Evolutionary conservation across 2,113 vertebrate genomes (phyloP).

Genomic region (Motacilla alba): DNA sequence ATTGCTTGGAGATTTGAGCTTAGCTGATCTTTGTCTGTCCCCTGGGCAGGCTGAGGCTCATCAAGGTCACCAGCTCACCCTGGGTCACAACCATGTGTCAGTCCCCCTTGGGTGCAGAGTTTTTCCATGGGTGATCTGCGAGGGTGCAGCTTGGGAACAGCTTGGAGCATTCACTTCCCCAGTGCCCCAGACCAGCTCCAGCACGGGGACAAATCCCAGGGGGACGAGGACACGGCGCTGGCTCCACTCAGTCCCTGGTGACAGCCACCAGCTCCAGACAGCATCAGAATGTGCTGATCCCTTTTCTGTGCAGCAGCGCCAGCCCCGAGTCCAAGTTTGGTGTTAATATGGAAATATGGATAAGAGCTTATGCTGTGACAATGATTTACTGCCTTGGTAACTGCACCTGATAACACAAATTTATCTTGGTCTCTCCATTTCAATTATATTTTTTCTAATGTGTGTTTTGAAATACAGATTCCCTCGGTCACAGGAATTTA

Average conservation of each 20-base stretch:
- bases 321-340: not conserved
- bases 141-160: not conserved
- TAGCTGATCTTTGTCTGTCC: not conserved
- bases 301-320: not conserved
- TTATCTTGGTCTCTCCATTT: constrained; percentile 62
- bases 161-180: not conserved
- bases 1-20: not conserved
- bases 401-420: constrained; percentile 62
- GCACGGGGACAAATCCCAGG: accelerated
- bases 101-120: not conserved
- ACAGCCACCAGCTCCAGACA: not conserved
- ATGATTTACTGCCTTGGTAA: constrained; percentile 70
- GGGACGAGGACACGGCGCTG: accelerated
- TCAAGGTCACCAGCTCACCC: not conserved
- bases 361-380: constrained; percentile 55
- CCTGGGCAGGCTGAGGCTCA: not conserved
- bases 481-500: constrained; percentile 16
- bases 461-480: constrained; percentile 64
- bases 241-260: not conserved
- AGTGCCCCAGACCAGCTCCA: accelerated
- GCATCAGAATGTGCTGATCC: not conserved
- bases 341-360: constrained; percentile 69
- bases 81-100: accelerated
- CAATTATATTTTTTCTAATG: constrained; percentile 63
- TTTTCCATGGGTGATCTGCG: accelerated